Evolutionary conservation across 2,888 invertebrate genomes (phyloP).

Genomic region (Hemistola chrysoprasaria): DNA sequence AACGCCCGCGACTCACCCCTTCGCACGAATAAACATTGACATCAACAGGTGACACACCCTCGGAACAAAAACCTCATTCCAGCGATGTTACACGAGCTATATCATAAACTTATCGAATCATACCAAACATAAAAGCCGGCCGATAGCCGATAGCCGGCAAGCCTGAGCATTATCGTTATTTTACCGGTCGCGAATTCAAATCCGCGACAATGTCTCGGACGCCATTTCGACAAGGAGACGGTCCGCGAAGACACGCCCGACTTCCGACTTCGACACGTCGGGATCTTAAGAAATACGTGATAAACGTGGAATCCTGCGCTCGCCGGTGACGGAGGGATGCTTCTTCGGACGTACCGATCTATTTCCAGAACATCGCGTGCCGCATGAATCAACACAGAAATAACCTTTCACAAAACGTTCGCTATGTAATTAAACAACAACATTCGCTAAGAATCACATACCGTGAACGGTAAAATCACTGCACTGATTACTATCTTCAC

Average conservation of each 20-base stretch:
- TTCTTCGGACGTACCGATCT: conserved; percentile 69
- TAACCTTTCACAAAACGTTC: conserved; percentile 77
- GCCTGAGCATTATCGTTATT: conserved; percentile 44
- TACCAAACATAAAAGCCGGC: conserved; percentile 34
- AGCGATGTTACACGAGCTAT: conserved; percentile 18
- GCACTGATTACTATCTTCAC: conserved; percentile 66
- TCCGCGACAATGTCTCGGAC: conserved; percentile 63
- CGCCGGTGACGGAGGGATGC: conserved; percentile 65
- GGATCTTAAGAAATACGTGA: conserved; percentile 37
- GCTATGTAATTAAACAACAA: conserved; percentile 69
- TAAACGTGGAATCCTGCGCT: conserved; percentile 61
- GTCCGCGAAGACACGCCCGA: conserved; percentile 69
- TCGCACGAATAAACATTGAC: conserved; percentile 15
- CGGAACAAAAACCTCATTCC: conserved; percentile 34
- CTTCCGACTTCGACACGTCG: conserved; percentile 21
- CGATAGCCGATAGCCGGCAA: conserved; percentile 37
- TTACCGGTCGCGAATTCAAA: conserved; percentile 78
- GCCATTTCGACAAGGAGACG: conserved; percentile 67
- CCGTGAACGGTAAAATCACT: conserved; percentile 77
- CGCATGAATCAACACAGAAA: conserved; percentile 81
- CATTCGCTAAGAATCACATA: conserved; percentile 67
- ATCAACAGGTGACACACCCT: conserved; percentile 80
- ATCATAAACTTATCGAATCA: conserved; percentile 3
- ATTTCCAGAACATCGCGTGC: conserved; percentile 77
- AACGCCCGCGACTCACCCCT: conserved; percentile 5